Base-by-base conservation (phyloP, 2,113 vertebrate species). In the Pseudorectes ferrugineus region DNA sequence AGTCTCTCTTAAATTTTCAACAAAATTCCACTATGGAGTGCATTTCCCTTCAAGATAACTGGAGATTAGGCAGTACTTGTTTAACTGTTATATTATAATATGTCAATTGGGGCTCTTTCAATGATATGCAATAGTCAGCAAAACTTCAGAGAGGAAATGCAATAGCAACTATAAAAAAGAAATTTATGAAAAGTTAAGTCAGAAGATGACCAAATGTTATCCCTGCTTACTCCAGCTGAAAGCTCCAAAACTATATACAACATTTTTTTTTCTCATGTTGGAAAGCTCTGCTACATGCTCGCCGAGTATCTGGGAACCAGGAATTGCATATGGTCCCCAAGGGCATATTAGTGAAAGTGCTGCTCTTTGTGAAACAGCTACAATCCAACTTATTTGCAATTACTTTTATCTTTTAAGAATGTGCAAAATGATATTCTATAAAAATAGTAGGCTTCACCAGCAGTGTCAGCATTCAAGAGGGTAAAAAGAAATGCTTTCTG, bases 361-460 rank as follows among this genome's bases (percentile, higher is more conserved):
- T 79, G 81, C 61, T 94, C 65, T 93, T 82, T 84, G 92, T 62
- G 88, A 62, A 31, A 35, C 42, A 75, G 88, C 74, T 89, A 91
- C 51, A 51, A 57, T 72, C 48, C 73, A 65, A 43, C 25, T 29
- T 57, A 61, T 48, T 96, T 66, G 68, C 72, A 79, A 38, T 67
- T 59, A 57, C 93, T 95, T 91, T 87, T 81, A 92, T 78, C 89
- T 87, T 91, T 86, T 80, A 73, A 97, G 81, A 91, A 91, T 52
- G 75, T 61, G 88, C 91, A 97, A 97, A 97, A 91, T 22, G 68
- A 73, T 17, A 63, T 72, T 71, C 76, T 94, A 77, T 75, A 79
- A 92, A 94, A 96, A 91, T 38, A 77, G 48, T 57, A 42, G 65
- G 45, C 57, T 92, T 51, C 48, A 78, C 26, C 25, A 93, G 82